Evolutionary conservation across 2,888 invertebrate species (phyloP), one percentile per base, ranked within the genome.

Genomic region (Mechanitis messenoides): DNA sequence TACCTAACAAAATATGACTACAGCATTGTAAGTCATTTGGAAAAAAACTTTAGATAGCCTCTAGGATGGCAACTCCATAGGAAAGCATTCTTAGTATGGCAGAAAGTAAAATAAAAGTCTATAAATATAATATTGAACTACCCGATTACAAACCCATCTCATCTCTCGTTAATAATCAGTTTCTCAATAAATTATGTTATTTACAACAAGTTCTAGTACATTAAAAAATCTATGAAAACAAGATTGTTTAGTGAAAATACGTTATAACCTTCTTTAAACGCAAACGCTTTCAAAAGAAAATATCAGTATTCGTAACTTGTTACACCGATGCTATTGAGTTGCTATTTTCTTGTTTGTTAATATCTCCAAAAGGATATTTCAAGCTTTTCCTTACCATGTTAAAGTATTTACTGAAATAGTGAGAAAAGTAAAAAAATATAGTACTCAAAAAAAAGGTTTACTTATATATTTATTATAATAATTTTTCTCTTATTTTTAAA

Each of bases 301-400:
- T 11, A 47, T 47, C 47, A 47, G 47, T 47, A 50, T 50, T 50
- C 50, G 3, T 31, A 50, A 50, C 50, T 50, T 31, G 50, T 31
- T 31, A 50, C 31, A n/a, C 31, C 31, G 7, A 50, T 11, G 28
- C 31, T 50, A 50, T 50, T 11, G 5, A 50, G 50, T 50, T 50
- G 11, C 50, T 47, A 28, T 20, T 28, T 42, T 42, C 11, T 9
- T 42, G 9, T 50, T 3, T 9, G 31, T 31, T 6, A 50, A 50
- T 50, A 6, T 50, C 31, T 6, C 50, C n/a, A 31, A 11, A 31
- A 50, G 11, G 31, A 6, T 47, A 50, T 31, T 50, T 50, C 31
- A 31, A 50, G 50, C 31, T 50, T 50, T 50, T 31, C 31, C 11
- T 50, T 50, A 50, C 31, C 50, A 50, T 31, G 9, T 50, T 31